Base-by-base conservation (phyloP, 2,113 vertebrate species). In the Motacilla tschutschensis region DNA sequence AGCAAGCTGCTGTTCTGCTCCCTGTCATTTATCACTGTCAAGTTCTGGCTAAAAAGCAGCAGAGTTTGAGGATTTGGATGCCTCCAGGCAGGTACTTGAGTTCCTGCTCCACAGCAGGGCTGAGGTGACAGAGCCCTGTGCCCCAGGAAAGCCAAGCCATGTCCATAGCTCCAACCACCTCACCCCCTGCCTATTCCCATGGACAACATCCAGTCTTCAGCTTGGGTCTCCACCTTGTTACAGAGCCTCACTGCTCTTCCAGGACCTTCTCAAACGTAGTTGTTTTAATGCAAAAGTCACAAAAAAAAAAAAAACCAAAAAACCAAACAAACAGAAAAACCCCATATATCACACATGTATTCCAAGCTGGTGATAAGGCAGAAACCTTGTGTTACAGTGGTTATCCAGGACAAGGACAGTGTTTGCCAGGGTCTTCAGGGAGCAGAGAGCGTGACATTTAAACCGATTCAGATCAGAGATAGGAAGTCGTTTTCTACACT, bases 21-120 rank as follows among this genome's bases (percentile, higher is more conserved):
- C 47, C 60, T 86, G 55, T 86, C 81, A 91, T 57, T 85, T 79
- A 18, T 82, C 33, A 40, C 81, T 90, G 84, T 82, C 87, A 88
- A 65, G 36, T 51, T 88, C 82, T 73, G 55, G 55, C 55, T 86
- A 76, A 86, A 85, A 92, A 57, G 70, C 76, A 80, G 66, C 33
- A 59, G 33, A 54, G n/a, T 50, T 76, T 1, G 0, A 69, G 31
- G 40, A 26, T 66, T 83, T 70, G 36, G 28, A 72, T 86, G n/a
- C 6, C 38, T 55, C 12, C 55, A 81, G 38, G 57, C 76, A 86
- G 48, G 18, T 64, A 44, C 47, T 76, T 12, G 54, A 79, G 71
- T 78, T 83, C 6, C 35, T 4, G 57, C 57, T 71, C 44, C 0
- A 0, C 28, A 77, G 44, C 40, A 1, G 4, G 47, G 62, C 38